Evolutionary conservation across 2,888 invertebrate species (phyloP).

Genomic region (Colletes collaris): DNA sequence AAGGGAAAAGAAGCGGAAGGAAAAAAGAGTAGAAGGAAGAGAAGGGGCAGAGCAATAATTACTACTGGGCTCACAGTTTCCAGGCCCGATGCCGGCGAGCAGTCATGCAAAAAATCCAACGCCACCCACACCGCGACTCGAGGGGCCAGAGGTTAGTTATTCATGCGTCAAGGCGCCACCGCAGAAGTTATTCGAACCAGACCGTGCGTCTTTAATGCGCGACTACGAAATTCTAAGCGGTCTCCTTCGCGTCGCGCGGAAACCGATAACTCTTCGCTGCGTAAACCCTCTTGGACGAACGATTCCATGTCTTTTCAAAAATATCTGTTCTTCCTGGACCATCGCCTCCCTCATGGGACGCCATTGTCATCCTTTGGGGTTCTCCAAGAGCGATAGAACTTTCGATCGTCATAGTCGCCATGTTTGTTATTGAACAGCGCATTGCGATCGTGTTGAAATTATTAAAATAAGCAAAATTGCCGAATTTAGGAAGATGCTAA

Average conservation of each 20-base stretch:
- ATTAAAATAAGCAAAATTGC: no score
- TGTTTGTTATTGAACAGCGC: no score
- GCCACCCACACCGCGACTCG: constrained; percentile 77
- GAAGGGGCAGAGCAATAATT: constrained; percentile 73
- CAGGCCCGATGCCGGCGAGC: constrained; percentile 71
- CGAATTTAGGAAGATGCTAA: no score
- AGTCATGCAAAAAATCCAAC: constrained; percentile 78
- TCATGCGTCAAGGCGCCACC: constrained; percentile 81
- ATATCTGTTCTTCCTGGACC: no score
- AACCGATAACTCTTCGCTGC: constrained; percentile 28
- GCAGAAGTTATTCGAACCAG: constrained; percentile 79
- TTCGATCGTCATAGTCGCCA: no score
- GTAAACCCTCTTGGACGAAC: background rate
- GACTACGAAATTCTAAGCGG: constrained; percentile 67
- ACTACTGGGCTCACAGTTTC: constrained; percentile 76
- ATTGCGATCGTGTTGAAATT: no score
- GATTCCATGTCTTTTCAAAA: no score
- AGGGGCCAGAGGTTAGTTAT: constrained; percentile 80
- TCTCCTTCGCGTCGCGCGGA: constrained; percentile 5
- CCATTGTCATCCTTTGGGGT: no score
- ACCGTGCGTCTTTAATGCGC: constrained; percentile 75
- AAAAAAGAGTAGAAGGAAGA: constrained; percentile 52
- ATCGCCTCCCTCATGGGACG: no score
- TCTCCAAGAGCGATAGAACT: no score
- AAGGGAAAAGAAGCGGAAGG: constrained; percentile 52